phyloP scores from a whole-genome alignment of 1,140 invertebrate species.

The Macrobrachium rosenbergii region DNA sequence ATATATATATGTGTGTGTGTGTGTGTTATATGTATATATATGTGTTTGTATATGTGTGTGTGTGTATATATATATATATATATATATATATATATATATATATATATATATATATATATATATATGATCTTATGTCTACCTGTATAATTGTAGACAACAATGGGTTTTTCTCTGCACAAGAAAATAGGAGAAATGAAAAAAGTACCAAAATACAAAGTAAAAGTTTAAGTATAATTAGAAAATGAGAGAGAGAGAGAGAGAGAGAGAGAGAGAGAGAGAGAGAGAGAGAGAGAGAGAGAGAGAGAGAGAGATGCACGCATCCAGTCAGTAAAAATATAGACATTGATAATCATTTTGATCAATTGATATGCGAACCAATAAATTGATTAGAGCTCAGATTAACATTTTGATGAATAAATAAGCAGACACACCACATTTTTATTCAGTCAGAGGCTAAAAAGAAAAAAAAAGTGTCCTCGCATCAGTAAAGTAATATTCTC shows the following conservation, averaged over 20 bases:
- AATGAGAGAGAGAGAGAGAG: slow-evolving; percentile 22
- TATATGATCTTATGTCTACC: slow-evolving; percentile 3
- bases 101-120: slow-evolving; percentile 45
- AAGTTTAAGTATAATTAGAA: not conserved
- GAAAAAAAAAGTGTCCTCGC: too few species aligned
- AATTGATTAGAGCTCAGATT: too few species aligned
- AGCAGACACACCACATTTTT: too few species aligned
- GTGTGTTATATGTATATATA: not conserved
- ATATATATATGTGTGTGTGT: slow-evolving; percentile 29
- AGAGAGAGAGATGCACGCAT: too few species aligned
- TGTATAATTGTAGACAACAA: slow-evolving; percentile 6
- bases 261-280: slow-evolving; percentile 28
- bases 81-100: slow-evolving; percentile 50
- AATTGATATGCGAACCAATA: too few species aligned
- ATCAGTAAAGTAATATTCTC: too few species aligned
- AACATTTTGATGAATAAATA: too few species aligned
- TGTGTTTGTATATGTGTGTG: slow-evolving; percentile 21
- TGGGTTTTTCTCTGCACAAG: not conserved
- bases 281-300: not conserved
- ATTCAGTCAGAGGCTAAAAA: too few species aligned
- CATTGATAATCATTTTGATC: too few species aligned
- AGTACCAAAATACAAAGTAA: not conserved
- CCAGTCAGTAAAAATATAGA: too few species aligned
- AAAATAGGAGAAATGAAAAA: not conserved
- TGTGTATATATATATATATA: slow-evolving; percentile 38